Base-by-base conservation (phyloP, 2,888 invertebrate species). In the Hofmannophila pseudospretella region DNA sequence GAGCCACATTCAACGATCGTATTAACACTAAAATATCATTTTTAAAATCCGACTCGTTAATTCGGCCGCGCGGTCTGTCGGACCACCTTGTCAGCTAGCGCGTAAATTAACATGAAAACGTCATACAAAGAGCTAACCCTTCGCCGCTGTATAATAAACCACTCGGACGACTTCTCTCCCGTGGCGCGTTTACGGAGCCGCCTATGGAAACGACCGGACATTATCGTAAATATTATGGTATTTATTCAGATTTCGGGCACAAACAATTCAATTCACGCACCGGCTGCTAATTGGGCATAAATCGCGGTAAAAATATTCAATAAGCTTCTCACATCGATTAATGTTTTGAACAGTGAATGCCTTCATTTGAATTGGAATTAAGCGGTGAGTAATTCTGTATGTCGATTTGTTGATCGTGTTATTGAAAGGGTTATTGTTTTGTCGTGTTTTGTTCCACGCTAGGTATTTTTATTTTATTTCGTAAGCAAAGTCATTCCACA, bases 231-330 rank as follows among this genome's bases (percentile, higher is more conserved):
- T 85, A 85, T 86, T 84, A 70, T 84, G 78, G 78, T 84, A 73
- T 84, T 84, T 84, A 84, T 82, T 78, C 78, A 80, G 67, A 78
- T 78, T 81, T 81, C 68, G 69, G 69, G 68, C 71, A 75, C 85
- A 74, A 84, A 85, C 85, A 86, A 86, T 86, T 85, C 84, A 82
- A 84, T 86, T 84, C 82, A 82, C 80, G 78, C 81, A 79, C 67
- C 67, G 69, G 56, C 74, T 71, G 74, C 80, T 84, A 85, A 86
- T 85, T 86, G 84, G 80, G 74, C 68, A 80, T 84, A 82, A 82
- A 79, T 84, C 72, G 77, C 68, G 62, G 68, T 78, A 75, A 71
- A 81, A 78, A 82, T 80, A 82, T 81, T 82, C 71, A 84, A 84
- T 81, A 77, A 80, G 73, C 68, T 67, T 65, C 76, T 73, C 73